phyloP scores from a whole-genome alignment of 2,888 invertebrate genomes.

The Ophion ellenae region DNA sequence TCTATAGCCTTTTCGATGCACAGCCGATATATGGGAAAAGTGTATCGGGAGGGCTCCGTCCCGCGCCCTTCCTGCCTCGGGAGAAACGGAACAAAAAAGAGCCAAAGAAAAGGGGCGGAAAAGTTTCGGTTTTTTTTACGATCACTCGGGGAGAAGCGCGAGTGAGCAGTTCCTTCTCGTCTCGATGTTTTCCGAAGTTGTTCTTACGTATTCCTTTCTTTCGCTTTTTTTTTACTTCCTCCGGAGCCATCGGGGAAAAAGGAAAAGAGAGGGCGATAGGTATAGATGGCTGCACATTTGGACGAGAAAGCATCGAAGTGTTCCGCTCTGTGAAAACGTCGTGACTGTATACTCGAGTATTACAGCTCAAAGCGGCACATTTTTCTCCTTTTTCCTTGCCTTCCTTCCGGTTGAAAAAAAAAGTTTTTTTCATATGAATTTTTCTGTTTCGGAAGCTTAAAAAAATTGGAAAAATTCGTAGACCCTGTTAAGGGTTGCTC shows the following conservation, averaged over 20 bases:
- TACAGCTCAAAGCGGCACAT: background rate
- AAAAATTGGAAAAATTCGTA: no score
- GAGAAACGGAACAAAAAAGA: slow-evolving; percentile 5
- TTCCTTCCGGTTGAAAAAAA: no score
- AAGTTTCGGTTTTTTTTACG: slow-evolving; percentile 39
- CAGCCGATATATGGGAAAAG: slow-evolving; percentile 12
- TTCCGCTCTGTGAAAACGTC: slow-evolving; percentile 19
- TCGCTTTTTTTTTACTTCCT: slow-evolving; percentile 10
- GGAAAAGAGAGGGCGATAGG: background rate
- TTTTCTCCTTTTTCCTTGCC: no score
- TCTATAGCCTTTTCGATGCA: slow-evolving; percentile 26
- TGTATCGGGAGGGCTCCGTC: background rate
- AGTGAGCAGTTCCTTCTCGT: slow-evolving; percentile 22
- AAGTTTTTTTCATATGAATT: no score
- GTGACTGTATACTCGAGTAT: slow-evolving; percentile 2
- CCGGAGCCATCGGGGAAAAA: background rate
- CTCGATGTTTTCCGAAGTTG: slow-evolving; percentile 9
- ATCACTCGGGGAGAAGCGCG: slow-evolving; percentile 42
- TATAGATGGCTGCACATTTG: background rate
- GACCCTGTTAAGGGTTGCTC: no score
- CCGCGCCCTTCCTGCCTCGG: background rate
- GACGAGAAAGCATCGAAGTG: slow-evolving; percentile 12
- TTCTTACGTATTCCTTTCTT: background rate
- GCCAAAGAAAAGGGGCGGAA: background rate
- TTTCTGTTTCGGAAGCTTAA: no score